Evolutionary conservation across 2,797 vertebrate genomes (phyloP), one percentile per base, ranked within the genome.

Genomic region (Sebastes vulpes): DNA sequence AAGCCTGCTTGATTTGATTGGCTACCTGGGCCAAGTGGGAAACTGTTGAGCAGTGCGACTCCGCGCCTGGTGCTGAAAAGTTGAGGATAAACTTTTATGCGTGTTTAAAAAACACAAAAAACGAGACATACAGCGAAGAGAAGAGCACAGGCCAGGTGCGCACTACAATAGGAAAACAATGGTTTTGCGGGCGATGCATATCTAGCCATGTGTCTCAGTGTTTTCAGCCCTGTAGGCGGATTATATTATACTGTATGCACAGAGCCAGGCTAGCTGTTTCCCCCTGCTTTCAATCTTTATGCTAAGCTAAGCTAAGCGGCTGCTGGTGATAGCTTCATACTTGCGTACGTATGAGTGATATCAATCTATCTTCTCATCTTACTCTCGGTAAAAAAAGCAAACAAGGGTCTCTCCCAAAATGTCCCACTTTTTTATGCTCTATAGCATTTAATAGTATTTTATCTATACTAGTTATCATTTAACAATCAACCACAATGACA

Each of bases 31-130:
- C 42, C 42, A 42, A 16, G 16, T 18, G 16, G 6, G 42, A 46
- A 16, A 6, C 0, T 46, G 38, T 18, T 1, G 16, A 18, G 42
- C 6, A 1, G 38, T 42, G 38, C 3, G 42, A 16, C 6, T 16
- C 16, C 0, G 3, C 6, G 16, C 38, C 38, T 42, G 5, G 38
- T 42, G 42, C 42, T 46, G 42, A 46, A 46, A 46, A 46, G 42
- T 46, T 46, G 42, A 46, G 42, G 42, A 46, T 18, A 46, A 46
- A 46, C 1, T 7, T 46, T 42, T 42, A 42, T 42, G 38, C 38
- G 0, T 0, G 14, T 42, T 0, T 46, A 18, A 46, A 46, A 42
- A 46, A 18, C 1, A 1, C 1, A 0, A 5, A 42, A 42, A 42
- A 42, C 1, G 0, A 1, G 1, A 42, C 1, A 16, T 42, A 1